These are phyloP conservation scores for Solen grandis DNA, from an alignment of 1,140 invertebrate genomes.

Conservation along the genomic window DNA sequence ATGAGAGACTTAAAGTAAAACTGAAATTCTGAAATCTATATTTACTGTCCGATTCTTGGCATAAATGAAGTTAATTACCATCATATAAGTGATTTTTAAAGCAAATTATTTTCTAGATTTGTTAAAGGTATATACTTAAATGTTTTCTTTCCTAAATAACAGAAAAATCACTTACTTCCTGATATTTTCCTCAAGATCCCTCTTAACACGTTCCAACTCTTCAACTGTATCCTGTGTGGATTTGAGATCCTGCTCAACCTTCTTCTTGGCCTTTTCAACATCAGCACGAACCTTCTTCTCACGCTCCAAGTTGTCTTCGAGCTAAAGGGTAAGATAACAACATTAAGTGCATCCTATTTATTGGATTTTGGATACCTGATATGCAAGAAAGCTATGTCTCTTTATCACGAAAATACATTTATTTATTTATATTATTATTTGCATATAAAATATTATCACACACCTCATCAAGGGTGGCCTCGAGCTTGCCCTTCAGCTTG, in stretches of 20 bases:
- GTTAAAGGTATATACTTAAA: no score
- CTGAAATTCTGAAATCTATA: no score
- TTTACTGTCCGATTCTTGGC: neutral
- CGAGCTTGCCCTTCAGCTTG: slow-evolving; percentile 98
- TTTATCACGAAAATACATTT: neutral
- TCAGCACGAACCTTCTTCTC: slow-evolving; percentile 99
- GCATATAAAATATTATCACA: neutral
- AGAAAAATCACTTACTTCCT: slow-evolving; percentile 68
- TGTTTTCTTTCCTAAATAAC: no score
- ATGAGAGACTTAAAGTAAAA: no score
- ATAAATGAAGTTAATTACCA: neutral
- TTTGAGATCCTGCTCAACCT: slow-evolving; percentile 97
- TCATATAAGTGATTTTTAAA: no score
- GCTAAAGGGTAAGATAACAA: slow-evolving; percentile 73
- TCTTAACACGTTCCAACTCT: slow-evolving; percentile 97
- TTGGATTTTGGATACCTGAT: no score
- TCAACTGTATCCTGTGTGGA: slow-evolving; percentile 98
- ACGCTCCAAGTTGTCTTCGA: slow-evolving; percentile 97
- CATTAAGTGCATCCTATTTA: no score
- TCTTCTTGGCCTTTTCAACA: slow-evolving; percentile 96
- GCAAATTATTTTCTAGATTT: no score
- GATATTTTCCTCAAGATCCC: slow-evolving; percentile 94
- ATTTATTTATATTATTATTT: neutral
- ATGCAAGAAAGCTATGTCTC: neutral
- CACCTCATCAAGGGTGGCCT: slow-evolving; percentile 96